Conservation (phyloP, 2,113 vertebrate species). For the Salvelinus alpinus region DNA sequence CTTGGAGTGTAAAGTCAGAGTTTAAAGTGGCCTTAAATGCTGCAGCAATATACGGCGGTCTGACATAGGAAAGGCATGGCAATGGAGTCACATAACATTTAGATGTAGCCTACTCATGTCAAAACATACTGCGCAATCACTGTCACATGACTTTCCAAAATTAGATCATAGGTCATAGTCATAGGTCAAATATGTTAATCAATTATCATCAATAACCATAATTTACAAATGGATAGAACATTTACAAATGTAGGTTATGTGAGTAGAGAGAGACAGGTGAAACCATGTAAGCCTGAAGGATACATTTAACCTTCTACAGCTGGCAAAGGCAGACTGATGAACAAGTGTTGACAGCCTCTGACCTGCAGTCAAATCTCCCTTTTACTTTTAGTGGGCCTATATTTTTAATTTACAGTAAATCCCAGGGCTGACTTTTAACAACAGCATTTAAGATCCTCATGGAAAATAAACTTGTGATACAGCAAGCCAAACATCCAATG, state of each 20-base stretch:
- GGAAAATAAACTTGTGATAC: no score
- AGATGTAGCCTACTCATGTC: no score
- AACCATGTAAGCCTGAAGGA: slow-evolving; percentile 50
- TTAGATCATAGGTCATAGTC: not conserved
- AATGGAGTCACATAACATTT: no score
- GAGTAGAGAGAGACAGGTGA: slow-evolving; percentile 43
- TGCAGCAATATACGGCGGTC: no score
- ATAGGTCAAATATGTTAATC: no score
- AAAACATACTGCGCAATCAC: no score
- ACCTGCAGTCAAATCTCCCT: slow-evolving; percentile 57
- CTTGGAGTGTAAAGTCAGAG: not conserved
- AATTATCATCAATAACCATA: slow-evolving; percentile 8
- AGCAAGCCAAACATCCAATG: no score
- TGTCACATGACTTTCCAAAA: not conserved
- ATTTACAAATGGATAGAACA: no score
- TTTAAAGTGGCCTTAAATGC: no score
- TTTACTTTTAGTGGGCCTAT: slow-evolving; percentile 43
- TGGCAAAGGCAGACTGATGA: slow-evolving; percentile 75
- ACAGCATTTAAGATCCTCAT: not conserved
- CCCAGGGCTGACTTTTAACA: slow-evolving; percentile 43
- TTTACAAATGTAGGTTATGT: slow-evolving; percentile 26
- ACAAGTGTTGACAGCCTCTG: slow-evolving; percentile 68
- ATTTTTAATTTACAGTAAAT: slow-evolving; percentile 40
- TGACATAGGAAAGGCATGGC: no score
- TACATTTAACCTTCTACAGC: slow-evolving; percentile 69